Evolutionary conservation across 2,888 invertebrate species (phyloP).

Genomic region (Ophion ellenae): DNA sequence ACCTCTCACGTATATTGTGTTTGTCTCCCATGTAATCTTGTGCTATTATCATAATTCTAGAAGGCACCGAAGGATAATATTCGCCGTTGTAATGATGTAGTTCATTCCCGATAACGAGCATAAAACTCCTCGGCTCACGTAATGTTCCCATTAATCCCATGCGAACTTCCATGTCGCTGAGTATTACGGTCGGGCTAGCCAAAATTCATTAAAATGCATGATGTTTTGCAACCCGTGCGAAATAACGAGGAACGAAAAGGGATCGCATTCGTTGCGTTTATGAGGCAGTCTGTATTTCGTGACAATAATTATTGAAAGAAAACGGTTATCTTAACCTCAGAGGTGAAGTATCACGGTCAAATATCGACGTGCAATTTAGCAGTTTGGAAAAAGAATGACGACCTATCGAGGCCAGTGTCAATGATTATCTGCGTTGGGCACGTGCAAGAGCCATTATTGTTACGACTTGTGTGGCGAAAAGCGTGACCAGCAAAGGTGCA

Average conservation of each 20-base stretch:
- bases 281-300: neutral
- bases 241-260: neutral
- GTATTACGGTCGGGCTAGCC: constrained; percentile 10
- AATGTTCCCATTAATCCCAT: constrained; percentile 46
- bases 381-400: neutral
- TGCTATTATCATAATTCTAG: constrained; percentile 42
- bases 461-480: constrained; percentile 34
- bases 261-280: neutral
- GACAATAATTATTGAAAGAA: neutral
- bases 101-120: constrained; percentile 53
- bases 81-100: constrained; percentile 55
- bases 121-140: constrained; percentile 17
- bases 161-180: constrained; percentile 33
- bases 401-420: constrained; percentile 27
- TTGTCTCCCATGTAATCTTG: constrained; percentile 14
- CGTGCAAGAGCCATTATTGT: constrained; percentile 26
- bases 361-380: neutral
- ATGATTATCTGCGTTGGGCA: constrained; percentile 23
- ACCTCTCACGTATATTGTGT: constrained; percentile 25
- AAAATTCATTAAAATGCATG: constrained; percentile 22
- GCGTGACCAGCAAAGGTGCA: constrained; percentile 53
- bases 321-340: neutral
- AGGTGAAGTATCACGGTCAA: neutral
- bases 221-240: neutral
- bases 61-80: constrained; percentile 47